phyloP scores from a whole-genome alignment of 2,113 vertebrate species.

The Hippolais icterina region DNA sequence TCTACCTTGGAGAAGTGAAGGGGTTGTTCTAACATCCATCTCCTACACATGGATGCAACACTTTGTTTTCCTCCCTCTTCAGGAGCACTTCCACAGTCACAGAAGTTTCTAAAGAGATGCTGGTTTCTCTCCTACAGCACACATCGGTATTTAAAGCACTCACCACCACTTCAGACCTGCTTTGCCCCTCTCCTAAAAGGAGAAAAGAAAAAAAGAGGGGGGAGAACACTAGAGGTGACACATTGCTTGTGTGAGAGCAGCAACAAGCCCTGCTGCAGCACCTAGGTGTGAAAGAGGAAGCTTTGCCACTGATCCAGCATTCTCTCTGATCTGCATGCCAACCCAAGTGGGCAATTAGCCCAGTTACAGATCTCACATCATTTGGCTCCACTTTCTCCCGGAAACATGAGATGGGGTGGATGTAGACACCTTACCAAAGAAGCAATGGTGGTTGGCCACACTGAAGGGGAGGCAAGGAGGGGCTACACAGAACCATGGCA shows the following conservation, averaged over 20 bases:
- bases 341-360: neutral
- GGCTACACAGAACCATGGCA: neutral
- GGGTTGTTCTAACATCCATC: neutral
- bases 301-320: neutral
- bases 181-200: neutral
- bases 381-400: neutral
- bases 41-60: rapidly evolving
- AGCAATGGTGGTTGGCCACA: neutral
- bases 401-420: neutral
- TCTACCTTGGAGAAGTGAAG: neutral
- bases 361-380: neutral
- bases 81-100: neutral
- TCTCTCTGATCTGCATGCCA: neutral
- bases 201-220: rapidly evolving
- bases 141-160: neutral
- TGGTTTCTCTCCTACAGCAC: neutral
- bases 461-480: neutral
- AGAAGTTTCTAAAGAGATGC: neutral
- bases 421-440: neutral
- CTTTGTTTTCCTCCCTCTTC: neutral
- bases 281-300: neutral
- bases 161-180: neutral
- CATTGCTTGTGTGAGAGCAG: neutral
- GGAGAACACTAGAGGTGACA: neutral
- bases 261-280: neutral